Base-by-base conservation (phyloP, 2,888 invertebrate genomes). In the Microplitis deprimator region DNA sequence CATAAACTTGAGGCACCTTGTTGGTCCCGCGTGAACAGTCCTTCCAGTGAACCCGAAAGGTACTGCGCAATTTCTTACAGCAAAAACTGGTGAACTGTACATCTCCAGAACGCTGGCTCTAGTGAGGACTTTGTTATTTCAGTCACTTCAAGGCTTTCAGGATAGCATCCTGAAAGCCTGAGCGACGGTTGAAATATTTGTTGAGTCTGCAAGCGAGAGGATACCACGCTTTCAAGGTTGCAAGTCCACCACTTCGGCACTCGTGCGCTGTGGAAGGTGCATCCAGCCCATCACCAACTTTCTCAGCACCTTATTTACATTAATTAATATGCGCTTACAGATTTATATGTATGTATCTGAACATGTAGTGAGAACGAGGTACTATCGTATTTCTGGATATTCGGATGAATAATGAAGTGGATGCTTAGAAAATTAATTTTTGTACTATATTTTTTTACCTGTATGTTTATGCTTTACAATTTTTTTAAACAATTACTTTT, bases 91-190 rank as follows among this genome's bases (percentile, higher is more conserved):
- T 79, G 75, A 0, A 78, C 77, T 7, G 76, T 68, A 13, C 62
- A 38, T 1, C 41, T 3, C 6, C 67, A 39, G 3, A 76, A 84
- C 5, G 83, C 80, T 5, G 64, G 60, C n/a, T 65, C 3, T 74
- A 86, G 80, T 29, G 81, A 39, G 0, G 13, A 13, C 80, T 79
- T 76, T 0, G 86, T 85, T n/a, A 84, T 71, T 0, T 64, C 17
- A 1, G 80, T 50, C 10, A 85, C 84, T 2, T 74, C 39, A 13
- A 68, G 7, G 72, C 87, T 85, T 85, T 13, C 82, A 80, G 5
- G 83, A 83, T 69, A 88, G 78, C 77, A 88, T 81, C 38, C 82
- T 79, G 81, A 83, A 87, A 0, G 83, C 85, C 39, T 88, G 86
- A 0, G 81, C 81, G 6, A 86, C 81, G n/a, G 83, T 81, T 20